Conservation (phyloP, 2,113 vertebrate species). For the Ahaetulla prasina region DNA sequence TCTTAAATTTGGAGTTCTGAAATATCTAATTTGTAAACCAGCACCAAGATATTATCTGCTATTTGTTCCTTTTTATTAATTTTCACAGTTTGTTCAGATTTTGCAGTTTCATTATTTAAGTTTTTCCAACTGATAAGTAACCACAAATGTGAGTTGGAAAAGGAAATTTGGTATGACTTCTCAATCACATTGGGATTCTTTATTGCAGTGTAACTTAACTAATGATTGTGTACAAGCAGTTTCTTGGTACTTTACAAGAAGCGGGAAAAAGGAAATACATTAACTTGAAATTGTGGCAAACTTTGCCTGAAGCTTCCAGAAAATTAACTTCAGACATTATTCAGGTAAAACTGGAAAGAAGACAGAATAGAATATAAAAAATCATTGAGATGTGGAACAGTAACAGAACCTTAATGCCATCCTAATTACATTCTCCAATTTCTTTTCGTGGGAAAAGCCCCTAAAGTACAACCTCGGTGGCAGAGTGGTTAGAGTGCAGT, state of each 20-base stretch:
- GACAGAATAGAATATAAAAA: not conserved
- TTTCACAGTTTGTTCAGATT: not conserved
- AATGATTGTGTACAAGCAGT: not conserved
- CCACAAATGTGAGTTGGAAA: not conserved
- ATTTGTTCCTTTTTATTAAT: not conserved
- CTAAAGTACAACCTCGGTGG: not conserved
- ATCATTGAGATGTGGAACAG: not conserved
- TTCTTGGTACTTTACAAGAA: not conserved
- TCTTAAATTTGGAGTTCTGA: not conserved
- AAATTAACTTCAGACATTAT: not conserved
- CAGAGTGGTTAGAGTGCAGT: too few relatives aligned
- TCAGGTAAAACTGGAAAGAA: not conserved
- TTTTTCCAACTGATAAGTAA: not conserved
- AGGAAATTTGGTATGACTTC: not conserved
- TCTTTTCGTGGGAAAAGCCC: not conserved
- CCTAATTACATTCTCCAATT: not conserved
- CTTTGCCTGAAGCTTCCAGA: not conserved
- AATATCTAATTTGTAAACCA: not conserved
- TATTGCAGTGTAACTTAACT: not conserved
- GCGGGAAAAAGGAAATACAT: not conserved
- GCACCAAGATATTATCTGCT: not conserved
- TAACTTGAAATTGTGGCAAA: not conserved
- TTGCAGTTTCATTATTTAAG: not conserved
- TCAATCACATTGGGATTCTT: not conserved
- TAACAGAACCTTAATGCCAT: not conserved